Percentiles rank a stretch among this genome's conserved stretches.
Conservation (phyloP, 1,140 invertebrate species). For the Physella acuta region DNA sequence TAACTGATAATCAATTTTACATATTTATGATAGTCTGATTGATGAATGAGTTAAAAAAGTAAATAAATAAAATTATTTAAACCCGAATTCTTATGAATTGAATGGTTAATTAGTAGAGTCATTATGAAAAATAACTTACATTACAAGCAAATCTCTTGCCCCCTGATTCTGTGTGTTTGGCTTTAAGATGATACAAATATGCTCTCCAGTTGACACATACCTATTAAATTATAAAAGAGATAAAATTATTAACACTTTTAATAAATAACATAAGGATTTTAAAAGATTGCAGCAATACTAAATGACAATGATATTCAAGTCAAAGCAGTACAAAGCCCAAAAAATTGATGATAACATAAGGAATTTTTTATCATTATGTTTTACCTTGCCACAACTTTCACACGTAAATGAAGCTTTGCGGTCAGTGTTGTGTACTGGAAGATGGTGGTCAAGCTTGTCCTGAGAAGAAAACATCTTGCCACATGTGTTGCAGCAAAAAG, state of each 20-base stretch:
- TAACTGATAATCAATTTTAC: too few species aligned
- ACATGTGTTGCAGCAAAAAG: constrained; percentile 31
- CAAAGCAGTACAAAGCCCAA: too few species aligned
- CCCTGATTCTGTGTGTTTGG: constrained; percentile 30
- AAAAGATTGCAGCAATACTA: too few species aligned
- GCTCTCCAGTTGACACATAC: constrained; percentile 29
- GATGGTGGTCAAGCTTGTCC: constrained; percentile 28
- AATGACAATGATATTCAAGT: too few species aligned
- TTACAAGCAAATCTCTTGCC: constrained; percentile 28
- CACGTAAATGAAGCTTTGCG: constrained; percentile 26
- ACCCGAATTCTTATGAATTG: too few species aligned
- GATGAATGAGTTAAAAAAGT: too few species aligned
- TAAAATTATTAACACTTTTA: background rate
- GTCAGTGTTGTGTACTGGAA: constrained; percentile 26
- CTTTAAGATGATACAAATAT: constrained; percentile 31
- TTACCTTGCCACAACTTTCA: constrained; percentile 27
- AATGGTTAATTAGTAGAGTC: too few species aligned
- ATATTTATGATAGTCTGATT: too few species aligned
- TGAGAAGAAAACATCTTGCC: constrained; percentile 31
- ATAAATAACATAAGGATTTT: background rate
- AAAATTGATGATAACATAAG: too few species aligned
- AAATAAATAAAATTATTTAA: too few species aligned
- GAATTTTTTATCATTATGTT: background rate
- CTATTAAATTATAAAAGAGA: background rate
- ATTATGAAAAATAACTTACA: constrained; percentile 22